Base-by-base conservation (phyloP, 2,797 vertebrate species). In the Sebastes oblongus region DNA sequence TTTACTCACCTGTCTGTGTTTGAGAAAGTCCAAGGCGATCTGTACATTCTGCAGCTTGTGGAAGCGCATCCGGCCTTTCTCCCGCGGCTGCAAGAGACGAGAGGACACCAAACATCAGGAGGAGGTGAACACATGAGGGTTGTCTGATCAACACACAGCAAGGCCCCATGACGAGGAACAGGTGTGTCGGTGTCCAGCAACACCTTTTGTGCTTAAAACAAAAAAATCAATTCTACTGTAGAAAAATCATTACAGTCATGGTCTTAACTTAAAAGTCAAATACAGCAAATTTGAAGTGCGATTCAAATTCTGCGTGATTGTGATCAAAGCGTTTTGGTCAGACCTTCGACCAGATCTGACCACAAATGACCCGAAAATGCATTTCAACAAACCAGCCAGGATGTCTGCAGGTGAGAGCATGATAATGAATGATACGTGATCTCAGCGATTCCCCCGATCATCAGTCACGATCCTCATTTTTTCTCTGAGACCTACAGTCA, bases 1-100 rank as follows among this genome's bases (percentile, higher is more conserved):
- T 70, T 27, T 2, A 27, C 92, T 75, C 79, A 98, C 98, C 97
- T 99, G 98, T 88, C 98, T 95, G 81, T 97, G 98, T 71, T 97
- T 98, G 85, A 99, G 97, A 86, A 99, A 99, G 86, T 99, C 97
- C 96, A 99, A 94, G 59, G 98, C 98, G 0, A 99, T 99, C 95
- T 98, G 98, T 4, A 99, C 98, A 0, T 99, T 99, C 96, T 99
- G 98, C 87, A 99, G 95, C 78, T 98, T 98, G 94, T 99, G 98
- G 95, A 98, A 99, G 11, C 98, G 97, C 98, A 99, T 98, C 61
- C 97, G 94, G 2, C 98, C 98, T 82, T 98, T 99, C 91, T 99
- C 97, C 46, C 91, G 87, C 5, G 96, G 95, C 96, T 96, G 91
- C 0, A 72, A 87, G 61, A 86, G 81, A 66, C 13, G 25, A 87